Evolutionary conservation across 1,140 invertebrate species (phyloP), one percentile per base, ranked within the genome.

Genomic region (Zaprionus vittiger): DNA sequence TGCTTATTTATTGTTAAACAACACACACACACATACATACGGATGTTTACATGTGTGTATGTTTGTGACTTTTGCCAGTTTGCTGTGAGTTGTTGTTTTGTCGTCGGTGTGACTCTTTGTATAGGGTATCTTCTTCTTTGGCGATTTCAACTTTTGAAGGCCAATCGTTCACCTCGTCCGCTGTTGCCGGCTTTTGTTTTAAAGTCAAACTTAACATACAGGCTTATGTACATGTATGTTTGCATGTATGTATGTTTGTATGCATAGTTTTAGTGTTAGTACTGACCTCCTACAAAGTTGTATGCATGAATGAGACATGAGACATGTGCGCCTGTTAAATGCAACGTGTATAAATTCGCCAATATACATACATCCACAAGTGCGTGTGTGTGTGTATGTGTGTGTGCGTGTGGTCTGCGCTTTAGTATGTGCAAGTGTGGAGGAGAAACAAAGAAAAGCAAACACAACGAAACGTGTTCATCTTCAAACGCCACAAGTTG

Each of bases 61-160:
- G 24, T 38, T 14, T 56, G 37, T 55, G 37, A 38, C 71, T 31
- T 86, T 64, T 74, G 44, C 31, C 52, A 12, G 44, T 81, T 66
- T 70, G 49, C 38, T 76, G 17, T 66, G 57, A 59, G 49, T 24
- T 69, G 59, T 44, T 70, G 67, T 24, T 55, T 73, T 63, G 56
- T 62, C 67, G 56, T 62, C 72, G 62, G 26, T 62, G 49, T 54
- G 26, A 38, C 26, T 64, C 24, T 77, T 17, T 52, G 38, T 9
- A 5, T 74, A 56, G 65, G 47, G 68, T 73, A 73, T 83, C 80
- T 89, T 80, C 64, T 73, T 65, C 56, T 87, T 79, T 75, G 80
- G 72, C 63, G 71, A 79, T 79, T 81, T 89, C 67, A 76, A 84
- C 73, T 79, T 84, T 85, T 85, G 86, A 90, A 90, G 85, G 85